Percentiles rank a stretch among this genome's conserved stretches.
Evolutionary conservation across 2,888 invertebrate species (phyloP).

Genomic region (Slavum lentiscoides): DNA sequence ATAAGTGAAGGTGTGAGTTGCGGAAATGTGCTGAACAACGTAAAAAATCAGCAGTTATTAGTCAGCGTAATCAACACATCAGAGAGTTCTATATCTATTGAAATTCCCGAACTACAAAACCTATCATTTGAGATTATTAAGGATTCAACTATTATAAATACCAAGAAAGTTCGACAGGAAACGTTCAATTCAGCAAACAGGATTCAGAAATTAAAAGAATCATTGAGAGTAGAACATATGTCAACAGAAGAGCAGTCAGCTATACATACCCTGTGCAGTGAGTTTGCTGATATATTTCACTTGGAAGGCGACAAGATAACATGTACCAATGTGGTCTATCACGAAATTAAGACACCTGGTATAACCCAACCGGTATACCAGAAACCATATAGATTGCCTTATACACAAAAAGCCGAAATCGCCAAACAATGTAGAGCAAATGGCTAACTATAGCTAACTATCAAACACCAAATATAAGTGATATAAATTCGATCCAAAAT

Average conservation of each 20-base stretch:
- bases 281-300: conserved; percentile 2
- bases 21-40: neutral
- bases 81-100: neutral
- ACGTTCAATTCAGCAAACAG: neutral
- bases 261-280: conserved; percentile 26
- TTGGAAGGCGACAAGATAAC: neutral
- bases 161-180: neutral
- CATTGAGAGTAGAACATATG: conserved; percentile 23
- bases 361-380: neutral
- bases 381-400: neutral
- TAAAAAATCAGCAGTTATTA: neutral
- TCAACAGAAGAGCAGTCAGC: conserved; percentile 55
- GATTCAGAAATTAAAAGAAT: neutral
- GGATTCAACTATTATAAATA: neutral
- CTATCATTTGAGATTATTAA: neutral
- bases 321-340: neutral
- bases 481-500: no score
- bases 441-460: no score
- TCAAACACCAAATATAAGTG: no score
- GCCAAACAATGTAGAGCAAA: neutral
- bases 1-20: neutral
- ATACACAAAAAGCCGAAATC: neutral
- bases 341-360: neutral
- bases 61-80: neutral
- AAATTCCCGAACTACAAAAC: neutral